Evolutionary conservation across 2,797 vertebrate species (phyloP), one percentile per base, ranked within the genome.

Genomic region (Anniella stebbinsi): DNA sequence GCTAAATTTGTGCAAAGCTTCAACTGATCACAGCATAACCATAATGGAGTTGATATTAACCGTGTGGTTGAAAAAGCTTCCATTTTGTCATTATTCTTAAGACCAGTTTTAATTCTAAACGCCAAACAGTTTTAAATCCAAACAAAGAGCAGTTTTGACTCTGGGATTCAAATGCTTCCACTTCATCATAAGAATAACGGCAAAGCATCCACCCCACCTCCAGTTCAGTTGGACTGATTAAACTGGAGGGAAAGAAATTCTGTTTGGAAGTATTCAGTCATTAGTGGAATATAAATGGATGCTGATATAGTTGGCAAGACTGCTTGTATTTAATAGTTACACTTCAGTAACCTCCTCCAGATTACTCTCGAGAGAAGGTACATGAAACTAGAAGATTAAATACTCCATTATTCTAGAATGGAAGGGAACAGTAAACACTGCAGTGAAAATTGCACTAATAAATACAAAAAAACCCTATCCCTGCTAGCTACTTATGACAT

Each of bases 381-480:
- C 4, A 15, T 4, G 41, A 88, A 88, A 9, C 12, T 85, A 92
- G 88, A 91, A 57, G 1, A 33, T 38, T 87, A 57, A 91, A 28
- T 3, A 89, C 17, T 33, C 12, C 2, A 45, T 83, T 85, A 57
- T 9, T 93, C 54, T 73, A 25, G 86, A 94, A 69, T 33, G 88
- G 80, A 93, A 30, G 15, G 67, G 89, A 11, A 36, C 21, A n/a
- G 5, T 80, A 60, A n/a, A 1, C n/a, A 80, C 0, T 2, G 3
- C 4, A 72, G 1, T 23, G 51, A 87, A 96, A 95, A 93, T 86
- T 69, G 1, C 81, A 1, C 36, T 81, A 91, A 76, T 63, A 72
- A 84, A 85, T 67, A 72, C 21, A 81, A 69, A 88, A 75, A 48
- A 57, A 3, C 3, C 83, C 21, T 60, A 13, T 12, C 89, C 25